A percentile compares a stretch with the other conserved stretches of the same genome.
These are phyloP conservation scores for Crematogaster levior DNA, from an alignment of 2,888 invertebrate genomes.

Conservation along the genomic window DNA sequence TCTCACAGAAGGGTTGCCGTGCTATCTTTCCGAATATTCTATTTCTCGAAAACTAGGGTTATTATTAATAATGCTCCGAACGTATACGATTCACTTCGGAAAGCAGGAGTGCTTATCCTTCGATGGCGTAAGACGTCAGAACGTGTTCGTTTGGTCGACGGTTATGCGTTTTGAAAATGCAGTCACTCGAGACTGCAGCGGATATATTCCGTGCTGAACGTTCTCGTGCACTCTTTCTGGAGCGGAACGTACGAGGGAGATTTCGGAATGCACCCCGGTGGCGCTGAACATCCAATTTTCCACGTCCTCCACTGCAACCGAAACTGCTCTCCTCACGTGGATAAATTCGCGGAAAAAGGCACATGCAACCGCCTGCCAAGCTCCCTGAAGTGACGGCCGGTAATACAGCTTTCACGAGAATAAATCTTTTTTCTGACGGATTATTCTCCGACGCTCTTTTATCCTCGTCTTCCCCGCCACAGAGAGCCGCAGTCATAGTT, in stretches of 20 bases:
- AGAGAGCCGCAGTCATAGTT: conserved; percentile 46
- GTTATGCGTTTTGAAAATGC: conserved; percentile 53
- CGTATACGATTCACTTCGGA: conserved; percentile 12
- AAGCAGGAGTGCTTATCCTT: conserved; percentile 10
- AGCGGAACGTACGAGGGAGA: conserved; percentile 46
- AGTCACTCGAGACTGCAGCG: conserved; percentile 45
- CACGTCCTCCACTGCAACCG: conserved; percentile 51
- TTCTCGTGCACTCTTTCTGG: conserved; percentile 19
- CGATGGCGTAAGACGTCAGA: conserved; percentile 24
- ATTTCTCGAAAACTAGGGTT: conserved; percentile 11
- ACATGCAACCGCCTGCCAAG: conserved; percentile 53
- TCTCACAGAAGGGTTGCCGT: neutral
- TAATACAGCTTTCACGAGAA: conserved; percentile 53
- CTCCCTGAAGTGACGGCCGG: conserved; percentile 49
- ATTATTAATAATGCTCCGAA: conserved; percentile 40
- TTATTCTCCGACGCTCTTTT: conserved; percentile 45
- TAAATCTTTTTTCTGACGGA: conserved; percentile 54
- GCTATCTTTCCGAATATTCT: neutral
- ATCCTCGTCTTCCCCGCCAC: conserved; percentile 7
- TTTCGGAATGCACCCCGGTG: conserved; percentile 50
- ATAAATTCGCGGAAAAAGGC: conserved; percentile 54
- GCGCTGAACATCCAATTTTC: conserved; percentile 55
- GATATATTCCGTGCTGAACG: conserved; percentile 43
- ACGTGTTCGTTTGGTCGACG: conserved; percentile 29
- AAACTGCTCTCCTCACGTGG: conserved; percentile 37